Conservation (phyloP, 2,888 invertebrate genomes). For the Catocala fraxini region DNA sequence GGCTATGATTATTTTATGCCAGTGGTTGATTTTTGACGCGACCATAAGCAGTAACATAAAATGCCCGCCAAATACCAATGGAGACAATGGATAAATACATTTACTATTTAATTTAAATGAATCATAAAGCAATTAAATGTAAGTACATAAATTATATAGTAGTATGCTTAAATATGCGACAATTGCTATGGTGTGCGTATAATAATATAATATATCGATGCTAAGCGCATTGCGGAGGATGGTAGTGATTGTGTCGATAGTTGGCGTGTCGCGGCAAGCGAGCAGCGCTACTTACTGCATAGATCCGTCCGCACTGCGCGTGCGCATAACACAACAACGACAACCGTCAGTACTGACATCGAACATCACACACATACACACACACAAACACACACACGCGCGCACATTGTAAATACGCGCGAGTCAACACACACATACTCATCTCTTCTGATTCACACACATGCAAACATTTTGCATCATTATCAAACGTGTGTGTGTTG, state of each 20-base stretch:
- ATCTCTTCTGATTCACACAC: no score
- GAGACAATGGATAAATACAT: no score
- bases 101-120: neutral
- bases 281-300: constrained; percentile 78
- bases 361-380: constrained; percentile 2
- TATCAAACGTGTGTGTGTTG: neutral
- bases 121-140: neutral
- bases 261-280: constrained; percentile 17
- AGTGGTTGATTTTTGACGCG: no score
- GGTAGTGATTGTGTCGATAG: neutral
- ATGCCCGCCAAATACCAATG: no score
- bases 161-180: neutral
- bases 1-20: no score
- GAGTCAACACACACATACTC: no score
- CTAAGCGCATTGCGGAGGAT: constrained; percentile 1
- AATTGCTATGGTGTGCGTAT: neutral
- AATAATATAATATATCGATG: neutral
- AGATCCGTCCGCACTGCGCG: constrained; percentile 83
- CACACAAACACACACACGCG: constrained; percentile 10
- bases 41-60: no score
- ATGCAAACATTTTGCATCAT: no score
- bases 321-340: constrained; percentile 66
- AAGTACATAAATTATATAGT: neutral
- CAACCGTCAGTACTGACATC: constrained; percentile 40
- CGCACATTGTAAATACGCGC: neutral